phyloP scores from a whole-genome alignment of 2,113 vertebrate genomes.

The Lucifuga dentata region DNA sequence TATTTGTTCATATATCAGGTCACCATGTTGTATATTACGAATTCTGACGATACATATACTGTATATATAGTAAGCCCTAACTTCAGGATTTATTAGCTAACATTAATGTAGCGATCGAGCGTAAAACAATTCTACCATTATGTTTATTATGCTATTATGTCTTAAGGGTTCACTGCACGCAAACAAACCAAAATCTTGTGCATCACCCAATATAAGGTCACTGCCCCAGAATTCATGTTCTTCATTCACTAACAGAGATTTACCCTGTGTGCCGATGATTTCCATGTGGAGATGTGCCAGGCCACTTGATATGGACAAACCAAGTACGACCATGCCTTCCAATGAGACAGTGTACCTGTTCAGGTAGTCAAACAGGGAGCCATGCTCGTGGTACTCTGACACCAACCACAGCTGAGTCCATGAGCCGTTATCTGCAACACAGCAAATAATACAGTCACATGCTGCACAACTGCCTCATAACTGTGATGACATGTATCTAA shows the following conservation, averaged over 20 bases:
- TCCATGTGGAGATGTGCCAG: constrained; percentile 99
- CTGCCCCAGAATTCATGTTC: not conserved
- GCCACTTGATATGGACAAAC: constrained; percentile 91
- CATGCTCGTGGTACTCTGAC: constrained; percentile 96
- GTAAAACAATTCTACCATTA: not conserved
- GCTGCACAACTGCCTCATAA: not conserved
- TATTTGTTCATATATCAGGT: too few relatives aligned
- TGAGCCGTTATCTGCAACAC: constrained; percentile 90
- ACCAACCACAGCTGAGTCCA: constrained; percentile 99
- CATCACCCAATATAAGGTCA: not conserved
- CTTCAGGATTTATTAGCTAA: too few relatives aligned
- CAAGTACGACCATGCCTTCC: constrained; percentile 88
- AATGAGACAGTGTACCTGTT: constrained; percentile 90
- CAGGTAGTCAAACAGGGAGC: constrained; percentile 96
- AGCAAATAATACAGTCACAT: constrained; percentile 17
- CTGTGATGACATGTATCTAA: too few relatives aligned
- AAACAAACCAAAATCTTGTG: not conserved
- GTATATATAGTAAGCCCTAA: too few relatives aligned
- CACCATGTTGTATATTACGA: too few relatives aligned
- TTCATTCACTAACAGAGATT: constrained; percentile 11
- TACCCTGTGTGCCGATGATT: constrained; percentile 97
- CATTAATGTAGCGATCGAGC: too few relatives aligned
- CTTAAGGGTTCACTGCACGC: not conserved
- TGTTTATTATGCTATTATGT: not conserved
- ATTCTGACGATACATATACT: too few relatives aligned